Evolutionary conservation across 2,113 vertebrate species (phyloP).

Genomic region (Saiga tatarica): DNA sequence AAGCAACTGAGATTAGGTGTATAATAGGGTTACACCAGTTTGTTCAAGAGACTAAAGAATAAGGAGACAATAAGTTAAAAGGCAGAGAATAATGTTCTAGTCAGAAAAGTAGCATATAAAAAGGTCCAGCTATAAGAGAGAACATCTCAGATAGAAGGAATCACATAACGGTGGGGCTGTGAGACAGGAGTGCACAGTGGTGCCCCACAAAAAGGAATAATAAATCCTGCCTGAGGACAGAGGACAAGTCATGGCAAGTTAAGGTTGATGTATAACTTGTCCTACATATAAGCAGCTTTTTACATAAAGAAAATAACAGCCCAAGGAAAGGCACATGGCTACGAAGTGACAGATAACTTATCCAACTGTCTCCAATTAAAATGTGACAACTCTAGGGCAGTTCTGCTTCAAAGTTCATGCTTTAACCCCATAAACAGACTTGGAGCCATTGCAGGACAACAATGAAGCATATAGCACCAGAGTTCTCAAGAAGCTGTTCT

Average conservation of each 20-base stretch:
- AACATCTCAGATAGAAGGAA: neutral
- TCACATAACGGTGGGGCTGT: neutral
- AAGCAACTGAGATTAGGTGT: neutral
- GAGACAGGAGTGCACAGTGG: neutral
- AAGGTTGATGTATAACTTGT: neutral
- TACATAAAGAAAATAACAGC: neutral
- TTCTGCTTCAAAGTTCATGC: neutral
- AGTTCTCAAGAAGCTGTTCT: neutral
- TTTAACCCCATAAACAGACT: neutral
- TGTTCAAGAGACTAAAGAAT: neutral
- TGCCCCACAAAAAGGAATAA: neutral
- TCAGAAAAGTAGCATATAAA: neutral
- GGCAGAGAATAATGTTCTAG: neutral
- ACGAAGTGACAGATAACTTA: neutral
- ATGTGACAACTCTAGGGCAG: neutral
- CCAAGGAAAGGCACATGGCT: neutral
- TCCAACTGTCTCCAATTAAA: neutral
- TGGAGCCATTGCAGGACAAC: neutral
- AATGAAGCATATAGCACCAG: neutral
- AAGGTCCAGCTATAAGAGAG: neutral
- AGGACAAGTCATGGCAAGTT: neutral
- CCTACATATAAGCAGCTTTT: neutral
- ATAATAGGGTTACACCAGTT: neutral
- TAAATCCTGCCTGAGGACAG: neutral
- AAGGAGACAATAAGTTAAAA: neutral